Evolutionary conservation across 1,140 invertebrate genomes (phyloP).

Genomic region (Andricus grossulariae): DNA sequence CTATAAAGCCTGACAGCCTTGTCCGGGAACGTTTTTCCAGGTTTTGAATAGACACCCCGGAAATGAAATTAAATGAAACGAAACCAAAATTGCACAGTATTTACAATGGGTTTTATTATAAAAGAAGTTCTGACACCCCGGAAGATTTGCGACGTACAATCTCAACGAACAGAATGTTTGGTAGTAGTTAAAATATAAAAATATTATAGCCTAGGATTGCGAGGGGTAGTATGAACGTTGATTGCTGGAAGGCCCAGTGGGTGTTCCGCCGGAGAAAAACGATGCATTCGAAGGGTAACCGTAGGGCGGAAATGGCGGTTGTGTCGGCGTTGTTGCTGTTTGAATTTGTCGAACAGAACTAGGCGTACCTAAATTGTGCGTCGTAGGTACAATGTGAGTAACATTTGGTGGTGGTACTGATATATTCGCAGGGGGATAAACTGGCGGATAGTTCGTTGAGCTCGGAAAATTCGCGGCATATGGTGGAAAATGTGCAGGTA

Average conservation of each 20-base stretch:
- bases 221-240: constrained; percentile 68
- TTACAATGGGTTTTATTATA: constrained; percentile 40
- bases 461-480: constrained; percentile 63
- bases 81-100: constrained; percentile 43
- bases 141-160: neutral
- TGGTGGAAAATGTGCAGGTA: constrained; percentile 62
- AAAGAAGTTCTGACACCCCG: neutral
- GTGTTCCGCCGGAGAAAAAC: constrained; percentile 63
- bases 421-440: constrained; percentile 70
- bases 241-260: constrained; percentile 59
- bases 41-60: no score
- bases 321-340: constrained; percentile 56
- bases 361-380: constrained; percentile 62
- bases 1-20: no score
- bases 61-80: neutral
- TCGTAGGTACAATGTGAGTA: constrained; percentile 69
- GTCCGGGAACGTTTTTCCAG: no score
- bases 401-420: constrained; percentile 70
- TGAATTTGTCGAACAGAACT: constrained; percentile 62
- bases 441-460: constrained; percentile 62
- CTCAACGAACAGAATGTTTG: constrained; percentile 10
- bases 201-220: constrained; percentile 57
- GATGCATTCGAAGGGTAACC: constrained; percentile 65
- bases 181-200: constrained; percentile 30
- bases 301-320: constrained; percentile 66